Base-by-base conservation (phyloP, 2,888 invertebrate genomes). In the Eristalis tenax region DNA sequence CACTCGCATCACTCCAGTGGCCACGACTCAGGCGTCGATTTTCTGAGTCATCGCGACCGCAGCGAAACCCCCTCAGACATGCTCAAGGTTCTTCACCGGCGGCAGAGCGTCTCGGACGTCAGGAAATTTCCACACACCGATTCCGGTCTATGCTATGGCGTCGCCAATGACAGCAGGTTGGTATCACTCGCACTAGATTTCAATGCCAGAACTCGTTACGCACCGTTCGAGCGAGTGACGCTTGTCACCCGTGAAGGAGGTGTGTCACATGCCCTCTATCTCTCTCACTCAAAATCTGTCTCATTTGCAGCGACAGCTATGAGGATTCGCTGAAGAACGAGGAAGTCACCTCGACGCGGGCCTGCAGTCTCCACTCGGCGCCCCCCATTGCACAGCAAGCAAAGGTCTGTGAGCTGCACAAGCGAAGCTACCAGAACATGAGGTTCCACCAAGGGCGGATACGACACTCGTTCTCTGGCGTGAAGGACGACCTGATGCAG, bases 1-100 rank as follows among this genome's bases (percentile, higher is more conserved):
- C 96, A 96, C 90, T 97, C 96, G 89, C 94, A 97, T 90, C 96
- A 97, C 94, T 97, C 97, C 90, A 96, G 96, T 91, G 96, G 96
- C 18, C 96, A 96, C 91, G 97, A 97, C 93, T 97, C 96, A 66
- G 97, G 97, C 77, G 96, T 97, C 89, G 96, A 92, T 93, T 89
- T 94, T 91, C 89, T 92, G 1, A 91, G 92, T 90, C 90, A 92
- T 88, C 90, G 92, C 4, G 92, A 92, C 59, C 83, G 92, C 35
- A 92, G 92, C 63, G 92, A 92, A 88, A 91, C 92, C 35, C 91
- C 92, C 15, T 91, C 92, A 2, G 92, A 92, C 38, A 90, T 92
- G 32, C 92, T 92, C 74, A 91, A 90, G 73, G 74, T 71, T 26
- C 57, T 89, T 6, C 89, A 88, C 50, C 84, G 89, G 74, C 89